phyloP scores from a whole-genome alignment of 2,888 invertebrate species.

The Tyria jacobaeae region DNA sequence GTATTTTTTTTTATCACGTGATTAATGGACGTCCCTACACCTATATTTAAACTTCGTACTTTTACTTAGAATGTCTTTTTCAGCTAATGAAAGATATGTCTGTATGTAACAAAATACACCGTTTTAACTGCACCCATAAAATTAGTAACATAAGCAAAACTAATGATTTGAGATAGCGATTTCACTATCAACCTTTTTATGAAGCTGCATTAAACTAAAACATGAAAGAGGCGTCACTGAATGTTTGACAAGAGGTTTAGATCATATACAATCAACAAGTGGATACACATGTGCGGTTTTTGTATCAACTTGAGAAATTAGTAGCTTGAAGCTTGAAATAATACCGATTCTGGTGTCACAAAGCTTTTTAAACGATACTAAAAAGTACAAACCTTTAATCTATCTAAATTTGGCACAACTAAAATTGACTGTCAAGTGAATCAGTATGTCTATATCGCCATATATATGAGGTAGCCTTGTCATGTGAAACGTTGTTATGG shows the following conservation, averaged over 20 bases:
- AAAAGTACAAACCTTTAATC: too few relatives aligned
- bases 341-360: background rate
- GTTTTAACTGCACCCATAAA: background rate
- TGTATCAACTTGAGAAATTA: background rate
- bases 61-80: too few relatives aligned
- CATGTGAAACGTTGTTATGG: too few relatives aligned
- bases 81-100: too few relatives aligned
- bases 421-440: too few relatives aligned
- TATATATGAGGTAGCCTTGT: too few relatives aligned
- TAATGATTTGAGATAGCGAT: background rate
- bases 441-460: too few relatives aligned
- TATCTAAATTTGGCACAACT: too few relatives aligned
- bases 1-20: too few relatives aligned
- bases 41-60: too few relatives aligned
- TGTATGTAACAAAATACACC: background rate
- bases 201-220: constrained; percentile 12
- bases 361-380: too few relatives aligned
- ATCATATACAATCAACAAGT: constrained; percentile 38
- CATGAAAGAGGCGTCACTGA: constrained; percentile 25
- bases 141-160: background rate
- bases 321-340: background rate
- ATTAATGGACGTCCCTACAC: too few relatives aligned
- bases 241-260: constrained; percentile 26
- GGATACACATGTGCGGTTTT: constrained; percentile 38
- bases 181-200: constrained; percentile 3